Percentiles rank a stretch among this genome's conserved stretches.
Evolutionary conservation across 2,888 invertebrate genomes (phyloP).

Genomic region (Argyra leucocephala): DNA sequence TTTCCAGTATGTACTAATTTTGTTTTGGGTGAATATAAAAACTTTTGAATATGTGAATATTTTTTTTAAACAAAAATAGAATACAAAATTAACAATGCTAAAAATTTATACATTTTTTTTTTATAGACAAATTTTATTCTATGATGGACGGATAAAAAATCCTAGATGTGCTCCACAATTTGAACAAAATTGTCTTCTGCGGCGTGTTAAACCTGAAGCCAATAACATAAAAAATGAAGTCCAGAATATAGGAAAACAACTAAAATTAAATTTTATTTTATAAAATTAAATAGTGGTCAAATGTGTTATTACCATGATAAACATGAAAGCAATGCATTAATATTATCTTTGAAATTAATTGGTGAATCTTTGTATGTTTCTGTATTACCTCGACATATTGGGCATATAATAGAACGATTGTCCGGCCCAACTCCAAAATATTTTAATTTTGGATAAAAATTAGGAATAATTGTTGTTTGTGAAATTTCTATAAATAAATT

Average conservation of each 20-base stretch:
- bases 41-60: no score
- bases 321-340: slow-evolving; percentile 11
- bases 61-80: no score
- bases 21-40: no score
- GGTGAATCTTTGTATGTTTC: slow-evolving; percentile 28
- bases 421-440: slow-evolving; percentile 38
- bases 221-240: slow-evolving; percentile 35
- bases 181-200: slow-evolving; percentile 37
- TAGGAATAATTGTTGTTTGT: background rate
- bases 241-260: slow-evolving; percentile 39
- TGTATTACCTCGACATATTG: slow-evolving; percentile 32
- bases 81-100: no score
- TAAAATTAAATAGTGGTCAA: background rate
- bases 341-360: background rate
- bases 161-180: slow-evolving; percentile 40
- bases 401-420: slow-evolving; percentile 33
- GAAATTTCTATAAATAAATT: background rate
- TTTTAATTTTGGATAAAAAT: slow-evolving; percentile 28
- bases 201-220: slow-evolving; percentile 35
- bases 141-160: slow-evolving; percentile 34
- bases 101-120: no score
- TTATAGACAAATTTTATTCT: no score
- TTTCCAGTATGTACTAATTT: no score
- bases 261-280: slow-evolving; percentile 21
- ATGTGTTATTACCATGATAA: slow-evolving; percentile 12